Base-by-base conservation (phyloP, 2,888 invertebrate genomes). In the Drosophila stalkeri region DNA sequence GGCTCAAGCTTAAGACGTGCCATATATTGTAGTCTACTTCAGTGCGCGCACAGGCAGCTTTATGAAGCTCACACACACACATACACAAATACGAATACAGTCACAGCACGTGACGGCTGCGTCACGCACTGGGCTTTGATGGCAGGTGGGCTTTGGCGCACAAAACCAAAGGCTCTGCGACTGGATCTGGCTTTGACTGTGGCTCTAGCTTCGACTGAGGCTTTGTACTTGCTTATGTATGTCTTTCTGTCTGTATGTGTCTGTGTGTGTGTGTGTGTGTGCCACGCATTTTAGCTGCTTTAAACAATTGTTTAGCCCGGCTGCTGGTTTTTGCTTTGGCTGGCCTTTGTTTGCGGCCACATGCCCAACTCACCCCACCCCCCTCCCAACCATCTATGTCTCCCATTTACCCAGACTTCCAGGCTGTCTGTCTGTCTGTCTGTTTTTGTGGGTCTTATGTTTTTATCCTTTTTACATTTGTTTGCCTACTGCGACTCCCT, bases 261-360 rank as follows among this genome's bases (percentile, higher is more conserved):
- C 23, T 52, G 7, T 18, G 23, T 52, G 14, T 49, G 27, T 33
- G 52, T 31, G 33, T 18, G 39, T 46, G 23, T 41, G 49, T 41
- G 52, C 33, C 20, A 80, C 85, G 90, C 86, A 89, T 73, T 85
- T 76, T 63, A 43, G 69, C 62, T 89, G 72, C 60, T 79, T 85
- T 75, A 69, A 87, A 80, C 89, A 89, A 85, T 89, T 89, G 85
- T 86, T 83, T 72, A 64, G 60, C n/a, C 54, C 51, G 64, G 12
- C 52, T 23, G 47, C 27, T 70, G 82, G 49, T 56, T 47, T 74
- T 68, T 47, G 75, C 62, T 44, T 61, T 64, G 56, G 23, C 52
- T 46, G 23, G 41, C 64, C 60, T 63, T 65, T 79, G 81, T 69
- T 72, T 62, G 62, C 62, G n/a, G 2, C 44, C 78, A 68, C 31